Percentiles rank a stretch among this genome's conserved stretches.
phyloP scores from a whole-genome alignment of 1,140 invertebrate genomes.

The Cyclina sinensis region DNA sequence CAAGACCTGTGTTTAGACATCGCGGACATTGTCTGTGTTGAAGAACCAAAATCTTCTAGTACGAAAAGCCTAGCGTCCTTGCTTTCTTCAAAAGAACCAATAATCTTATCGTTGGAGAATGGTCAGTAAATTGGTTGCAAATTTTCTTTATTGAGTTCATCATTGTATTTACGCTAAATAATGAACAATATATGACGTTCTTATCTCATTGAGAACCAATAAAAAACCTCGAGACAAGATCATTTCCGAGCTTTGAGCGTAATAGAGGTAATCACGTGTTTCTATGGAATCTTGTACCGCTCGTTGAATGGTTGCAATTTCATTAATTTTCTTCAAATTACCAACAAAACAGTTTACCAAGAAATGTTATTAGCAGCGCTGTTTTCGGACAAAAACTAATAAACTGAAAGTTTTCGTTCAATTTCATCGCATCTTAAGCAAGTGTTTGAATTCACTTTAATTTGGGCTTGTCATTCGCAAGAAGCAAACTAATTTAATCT shows the following conservation, averaged over 20 bases:
- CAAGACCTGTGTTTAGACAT: too few relatives aligned
- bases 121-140: neutral
- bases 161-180: constrained; percentile 51
- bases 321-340: constrained; percentile 63
- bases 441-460: constrained; percentile 60
- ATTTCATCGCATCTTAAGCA: constrained; percentile 47
- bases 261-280: constrained; percentile 28
- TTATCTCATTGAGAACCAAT: constrained; percentile 56
- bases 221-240: constrained; percentile 47
- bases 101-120: neutral
- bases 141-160: constrained; percentile 6
- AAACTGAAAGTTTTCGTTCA: constrained; percentile 45
- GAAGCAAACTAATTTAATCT: constrained; percentile 57
- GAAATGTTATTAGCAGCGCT: constrained; percentile 51
- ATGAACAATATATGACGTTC: constrained; percentile 43
- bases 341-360: constrained; percentile 32
- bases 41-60: neutral
- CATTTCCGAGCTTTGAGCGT: constrained; percentile 26
- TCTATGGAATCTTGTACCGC: constrained; percentile 2
- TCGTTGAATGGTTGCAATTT: constrained; percentile 27
- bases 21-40: too few relatives aligned
- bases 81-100: neutral
- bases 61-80: neutral
- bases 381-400: constrained; percentile 64
- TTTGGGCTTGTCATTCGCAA: constrained; percentile 58